Base-by-base conservation (phyloP, 1,140 invertebrate species). In the Bilobella aurantiaca region DNA sequence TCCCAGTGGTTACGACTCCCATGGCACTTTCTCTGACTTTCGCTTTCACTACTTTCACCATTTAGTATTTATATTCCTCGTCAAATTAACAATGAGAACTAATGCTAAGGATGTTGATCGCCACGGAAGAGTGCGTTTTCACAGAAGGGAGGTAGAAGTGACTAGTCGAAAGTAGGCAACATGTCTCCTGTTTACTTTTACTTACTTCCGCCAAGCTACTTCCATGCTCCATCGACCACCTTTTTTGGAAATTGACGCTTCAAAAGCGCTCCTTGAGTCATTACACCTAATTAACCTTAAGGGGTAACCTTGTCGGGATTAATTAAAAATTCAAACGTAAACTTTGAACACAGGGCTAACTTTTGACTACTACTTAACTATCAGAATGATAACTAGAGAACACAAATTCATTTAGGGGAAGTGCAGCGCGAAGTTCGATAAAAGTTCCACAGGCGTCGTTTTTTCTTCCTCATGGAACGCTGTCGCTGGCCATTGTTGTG, bases 211-310 rank as follows among this genome's bases (percentile, higher is more conserved):
- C 49, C 21, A 8, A 12, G 23, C 14, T 59, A 12, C 16, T 59
- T 16, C 8, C 27, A 21, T 29, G 25, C 3, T 59, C 30, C 12
- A 59, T 8, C 53, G 12, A 21, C 53, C 23, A 57, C 25, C 12
- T 8, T 27, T 57, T 57, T 12, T 57, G 5, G 12, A 8, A 59
- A 30, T 59, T 28, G 27, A 59, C 58, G 30, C 58, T 59, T 59
- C 21, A 12, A 12, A 12, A 5, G 23, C 53, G 12, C 53, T 57
- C 21, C 53, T 57, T 27, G n/a, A n/a, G n/a, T n/a, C 37, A 42
- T n/a, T 42, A 42, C 37, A n/a, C 37, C 37, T 42, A 53, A 53
- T 53, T 53, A 53, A 53, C 49, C 49, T n/a, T n/a, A n/a, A n/a
- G n/a, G 37, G n/a, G n/a, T 12, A 42, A 42, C 37, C 37, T 42